Base-by-base conservation (phyloP, 2,888 invertebrate genomes). In the Sinodicranocentrus sp. region DNA sequence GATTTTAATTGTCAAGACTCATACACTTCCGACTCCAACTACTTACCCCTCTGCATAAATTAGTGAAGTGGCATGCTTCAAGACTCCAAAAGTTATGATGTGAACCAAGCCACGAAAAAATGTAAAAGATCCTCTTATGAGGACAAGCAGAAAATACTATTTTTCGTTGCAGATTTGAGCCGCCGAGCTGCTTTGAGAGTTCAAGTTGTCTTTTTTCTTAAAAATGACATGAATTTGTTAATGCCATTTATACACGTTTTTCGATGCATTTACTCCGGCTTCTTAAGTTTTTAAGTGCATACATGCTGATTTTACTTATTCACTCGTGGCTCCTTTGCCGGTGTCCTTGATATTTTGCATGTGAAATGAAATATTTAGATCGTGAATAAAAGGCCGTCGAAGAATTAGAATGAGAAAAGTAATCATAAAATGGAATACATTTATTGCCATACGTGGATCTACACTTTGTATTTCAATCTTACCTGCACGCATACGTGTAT, bases 331-430 rank as follows among this genome's bases (percentile, higher is more conserved):
- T 59, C 44, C 39, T 26, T 80, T 72, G 65, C n/a, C 67, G 44
- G 65, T 73, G 80, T 80, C 80, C 80, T 80, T 80, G 73, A 80
- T 82, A 82, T 48, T 75, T 73, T 73, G 67, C 73, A 73, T 73
- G 72, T 82, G 68, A 75, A 82, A 75, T 75, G 73, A 75, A 82
- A 82, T 82, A 82, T 82, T 82, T 70, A 82, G 82, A 82, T 82
- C 82, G 82, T 82, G 82, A 82, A 82, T 82, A 82, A 75, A 75
- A 57, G 80, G 80, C 80, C 72, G 59, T 67, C 44, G 73, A 48
- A 82, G 73, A 82, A 82, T 82, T 82, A 82, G 82, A 75, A 82
- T 82, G 75, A 73, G 52, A 73, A 82, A 57, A 57, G 57, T 57
- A 57, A 68, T 70, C 73, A 43, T 65, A 65, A 43, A 21, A 26